phyloP scores from a whole-genome alignment of 1,140 invertebrate genomes.

The Procambarus clarkii region DNA sequence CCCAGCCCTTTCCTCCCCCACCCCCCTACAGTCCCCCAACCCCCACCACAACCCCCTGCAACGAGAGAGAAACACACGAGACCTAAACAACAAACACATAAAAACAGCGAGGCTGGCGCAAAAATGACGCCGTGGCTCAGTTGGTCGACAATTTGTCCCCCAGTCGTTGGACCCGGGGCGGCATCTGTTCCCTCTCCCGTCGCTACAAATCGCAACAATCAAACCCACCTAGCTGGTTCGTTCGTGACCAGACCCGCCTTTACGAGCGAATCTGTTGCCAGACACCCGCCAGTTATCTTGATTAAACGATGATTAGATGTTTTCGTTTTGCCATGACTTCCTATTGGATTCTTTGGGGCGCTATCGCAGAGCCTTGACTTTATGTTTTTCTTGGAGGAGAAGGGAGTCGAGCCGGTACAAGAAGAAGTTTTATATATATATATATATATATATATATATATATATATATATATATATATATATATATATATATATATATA shows the following conservation, averaged over 20 bases:
- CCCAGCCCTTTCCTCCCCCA: not conserved
- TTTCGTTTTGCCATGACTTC: constrained; percentile 40
- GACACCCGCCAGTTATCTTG: constrained; percentile 60
- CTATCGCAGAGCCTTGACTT: too few relatives aligned
- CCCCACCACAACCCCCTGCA: too few relatives aligned
- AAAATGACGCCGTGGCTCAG: constrained; percentile 45
- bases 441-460: too few relatives aligned
- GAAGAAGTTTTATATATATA: too few relatives aligned
- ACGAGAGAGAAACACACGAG: not conserved
- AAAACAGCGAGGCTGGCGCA: constrained; percentile 7
- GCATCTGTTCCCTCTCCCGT: not conserved
- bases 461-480: too few relatives aligned
- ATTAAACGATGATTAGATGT: constrained; percentile 58
- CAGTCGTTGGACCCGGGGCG: not conserved
- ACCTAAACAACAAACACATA: constrained; percentile 55
- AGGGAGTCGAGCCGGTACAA: too few relatives aligned
- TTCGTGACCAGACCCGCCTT: constrained; percentile 46
- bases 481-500: too few relatives aligned
- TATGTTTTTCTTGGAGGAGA: too few relatives aligned
- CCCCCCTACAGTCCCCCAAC: too few relatives aligned
- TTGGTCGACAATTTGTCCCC: constrained; percentile 37
- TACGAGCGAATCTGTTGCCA: constrained; percentile 43
- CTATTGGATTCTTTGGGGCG: constrained; percentile 35
- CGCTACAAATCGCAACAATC: constrained; percentile 59
- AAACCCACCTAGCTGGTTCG: constrained; percentile 57